Evolutionary conservation across 2,797 vertebrate species (phyloP), one percentile per base, ranked within the genome.

Genomic region (Tenualosa ilisha): DNA sequence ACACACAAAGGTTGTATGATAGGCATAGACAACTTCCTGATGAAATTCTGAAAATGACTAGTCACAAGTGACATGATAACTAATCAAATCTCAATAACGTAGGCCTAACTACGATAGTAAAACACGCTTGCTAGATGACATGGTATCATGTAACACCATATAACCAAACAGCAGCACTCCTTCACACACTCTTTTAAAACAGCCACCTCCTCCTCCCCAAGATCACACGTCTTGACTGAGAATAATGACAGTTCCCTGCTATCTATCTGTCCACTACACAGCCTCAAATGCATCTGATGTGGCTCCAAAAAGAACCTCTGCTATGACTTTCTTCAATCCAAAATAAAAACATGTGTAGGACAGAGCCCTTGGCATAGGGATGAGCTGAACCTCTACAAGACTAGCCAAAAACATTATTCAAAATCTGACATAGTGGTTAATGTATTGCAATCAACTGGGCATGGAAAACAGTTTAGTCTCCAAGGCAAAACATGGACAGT

Each of bases 331-430:
- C 31, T 43, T 75, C 37, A 75, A 15, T 75, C 12, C 68, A 75
- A 75, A 75, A 75, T 75, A 75, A 37, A 40, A 75, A 15, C 63
- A 31, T 65, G 26, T 65, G 63, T 24, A 31, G 26, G 63, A 26
- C 63, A 65, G 26, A 65, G 8, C 2, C 9, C 11, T 65, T 65
- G 63, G 63, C 63, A 65, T 31, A 13, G 63, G 84, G 65, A 13
- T 83, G 51, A 82, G 89, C 85, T 86, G 81, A 84, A 15, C 6
- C 40, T 6, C 31, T 43, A 40, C 68, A 17, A 31, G 68, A 40
- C 13, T 43, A 40, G 68, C 15, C 37, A 37, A 72, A 72, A 3
- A 40, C 24, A 37, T 72, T 37, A 37, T 72, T 72, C 3, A 37
- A 40, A 72, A 72, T 40, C 31, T 72, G 68, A 72, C 68, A 12